Percentiles rank a stretch among this genome's conserved stretches.
phyloP scores from a whole-genome alignment of 2,113 vertebrate species.

The Pseudorectes ferrugineus region DNA sequence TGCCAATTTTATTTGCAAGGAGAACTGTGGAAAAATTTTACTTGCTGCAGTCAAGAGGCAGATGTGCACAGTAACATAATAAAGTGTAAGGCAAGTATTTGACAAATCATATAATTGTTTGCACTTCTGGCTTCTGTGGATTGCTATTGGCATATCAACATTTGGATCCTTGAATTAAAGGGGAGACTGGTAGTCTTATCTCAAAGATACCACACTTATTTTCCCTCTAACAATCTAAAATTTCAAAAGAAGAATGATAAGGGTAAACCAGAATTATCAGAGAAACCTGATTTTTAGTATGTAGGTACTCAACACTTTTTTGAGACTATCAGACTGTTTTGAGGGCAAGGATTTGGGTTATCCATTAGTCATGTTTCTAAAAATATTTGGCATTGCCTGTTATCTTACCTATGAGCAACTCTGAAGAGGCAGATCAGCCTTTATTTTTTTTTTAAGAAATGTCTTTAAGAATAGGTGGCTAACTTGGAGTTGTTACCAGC shows the following conservation, averaged over 20 bases:
- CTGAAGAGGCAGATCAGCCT: background rate
- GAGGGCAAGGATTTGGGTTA: background rate
- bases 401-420: background rate
- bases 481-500: background rate
- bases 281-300: background rate
- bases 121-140: background rate
- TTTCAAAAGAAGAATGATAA: background rate
- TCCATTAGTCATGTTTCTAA: conserved; percentile 6
- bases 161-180: background rate
- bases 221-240: background rate
- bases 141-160: background rate
- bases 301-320: background rate
- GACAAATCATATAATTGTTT: background rate
- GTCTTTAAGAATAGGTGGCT: background rate
- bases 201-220: background rate
- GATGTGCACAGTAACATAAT: background rate
- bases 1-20: background rate
- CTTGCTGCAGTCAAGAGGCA: background rate
- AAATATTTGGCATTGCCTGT: background rate
- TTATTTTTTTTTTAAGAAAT: background rate
- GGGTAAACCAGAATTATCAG: background rate
- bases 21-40: background rate
- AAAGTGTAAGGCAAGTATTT: background rate
- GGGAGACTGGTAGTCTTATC: background rate
- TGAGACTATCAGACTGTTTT: background rate